These are phyloP conservation scores for Nineta flava DNA, from an alignment of 2,888 invertebrate species.

Conservation along the genomic window DNA sequence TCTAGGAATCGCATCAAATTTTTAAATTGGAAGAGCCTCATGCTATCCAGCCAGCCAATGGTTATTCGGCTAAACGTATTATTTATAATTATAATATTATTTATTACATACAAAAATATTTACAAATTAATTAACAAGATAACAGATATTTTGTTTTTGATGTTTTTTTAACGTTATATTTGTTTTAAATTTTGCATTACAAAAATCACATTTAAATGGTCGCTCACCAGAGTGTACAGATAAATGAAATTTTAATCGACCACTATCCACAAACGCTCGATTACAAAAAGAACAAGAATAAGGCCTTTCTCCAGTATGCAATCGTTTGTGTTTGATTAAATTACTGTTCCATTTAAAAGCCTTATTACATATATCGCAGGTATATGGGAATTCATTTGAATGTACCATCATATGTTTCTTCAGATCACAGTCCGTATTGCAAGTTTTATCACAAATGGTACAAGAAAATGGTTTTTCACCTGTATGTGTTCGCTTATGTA, in stretches of 20 bases:
- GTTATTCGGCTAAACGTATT: too few species aligned
- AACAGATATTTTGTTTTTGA: not conserved
- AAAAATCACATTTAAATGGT: conserved; percentile 3
- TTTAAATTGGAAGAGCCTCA: too few species aligned
- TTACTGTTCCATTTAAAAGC: conserved; percentile 6
- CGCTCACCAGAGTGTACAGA: conserved; percentile 2
- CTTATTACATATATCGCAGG: conserved; percentile 1
- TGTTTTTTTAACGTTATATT: conserved; percentile 1
- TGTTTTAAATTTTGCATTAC: conserved; percentile 2
- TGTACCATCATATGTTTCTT: conserved; percentile 7
- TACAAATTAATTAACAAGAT: not conserved
- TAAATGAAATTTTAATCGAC: conserved; percentile 3
- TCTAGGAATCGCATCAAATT: too few species aligned
- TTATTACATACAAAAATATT: not conserved
- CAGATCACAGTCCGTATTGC: conserved; percentile 5
- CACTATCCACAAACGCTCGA: conserved; percentile 1
- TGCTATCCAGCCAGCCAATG: too few species aligned
- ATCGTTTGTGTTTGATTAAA: conserved; percentile 1
- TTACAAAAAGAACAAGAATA: conserved; percentile 2
- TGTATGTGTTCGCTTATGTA: conserved; percentile 5
- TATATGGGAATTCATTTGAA: conserved; percentile 1
- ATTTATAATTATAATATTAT: not conserved
- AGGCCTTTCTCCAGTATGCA: conserved; percentile 1
- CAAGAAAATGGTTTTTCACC: conserved; percentile 5
- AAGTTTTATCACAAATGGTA: conserved; percentile 1